Evolutionary conservation across 2,888 invertebrate species (phyloP), one percentile per base, ranked within the genome.

Genomic region (Pegoplata infirma): DNA sequence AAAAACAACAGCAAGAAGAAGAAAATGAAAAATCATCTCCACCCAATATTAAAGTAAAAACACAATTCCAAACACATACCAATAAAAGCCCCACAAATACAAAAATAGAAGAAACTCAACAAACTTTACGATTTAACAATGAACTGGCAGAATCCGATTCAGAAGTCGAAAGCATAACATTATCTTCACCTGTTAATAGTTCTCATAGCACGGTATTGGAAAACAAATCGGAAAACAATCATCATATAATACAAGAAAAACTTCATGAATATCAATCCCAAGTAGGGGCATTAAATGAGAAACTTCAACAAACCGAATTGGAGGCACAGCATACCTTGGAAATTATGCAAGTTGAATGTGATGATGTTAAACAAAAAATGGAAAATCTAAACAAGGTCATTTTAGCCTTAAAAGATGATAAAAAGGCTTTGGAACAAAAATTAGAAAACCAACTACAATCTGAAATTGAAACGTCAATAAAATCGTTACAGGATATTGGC

Each of bases 341-440:
- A 71, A 86, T 87, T 81, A 82, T 89, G 73, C 84, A 88, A 59
- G 82, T 85, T 2, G 88, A 89, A 82, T 88, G 85, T 58, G 80
- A 84, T 46, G 75, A 82, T 12, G 84, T 84, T 19, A 87, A 87
- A 66, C 56, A 82, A 8, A 86, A 85, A 82, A 83, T 84, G 17
- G 63, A 58, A 1, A 71, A 80, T 32, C 59, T 88, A 21, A 82
- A 82, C 16, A 81, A 73, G 55, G 73, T 85, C 23, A 81, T 85
- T 5, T 81, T 81, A 36, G 68, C 55, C 1, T 75, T 88, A 17
- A 80, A 83, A n/a, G 81, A 80, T 2, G 84, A 87, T 49, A 84
- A 88, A 51, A 72, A 83, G 6, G 76, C 71, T 3, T 72, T 87
- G 10, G 83, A 84, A 46, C 67, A 83, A 25, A 74, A 73, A 56